Conservation (phyloP, 2,888 invertebrate species). For the Lycaena phlaeas region DNA sequence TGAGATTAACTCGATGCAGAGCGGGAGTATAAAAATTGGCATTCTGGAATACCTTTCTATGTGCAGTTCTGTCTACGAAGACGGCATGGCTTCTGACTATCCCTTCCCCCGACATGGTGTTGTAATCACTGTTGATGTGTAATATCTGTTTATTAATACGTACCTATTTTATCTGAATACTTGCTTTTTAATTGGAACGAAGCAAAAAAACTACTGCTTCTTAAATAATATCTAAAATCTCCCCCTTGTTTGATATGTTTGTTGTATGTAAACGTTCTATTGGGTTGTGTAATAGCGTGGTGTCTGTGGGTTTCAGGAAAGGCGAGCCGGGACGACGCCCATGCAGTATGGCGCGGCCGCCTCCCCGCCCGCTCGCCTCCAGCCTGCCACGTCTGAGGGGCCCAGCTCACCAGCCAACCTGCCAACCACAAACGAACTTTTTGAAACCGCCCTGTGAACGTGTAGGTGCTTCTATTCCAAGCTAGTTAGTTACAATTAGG, state of each 20-base stretch:
- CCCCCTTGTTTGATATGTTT: too few species aligned
- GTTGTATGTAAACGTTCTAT: neutral
- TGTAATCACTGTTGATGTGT: conserved; percentile 14
- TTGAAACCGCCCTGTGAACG: conserved; percentile 9
- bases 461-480: conserved; percentile 18
- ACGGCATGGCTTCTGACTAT: conserved; percentile 21
- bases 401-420: conserved; percentile 17
- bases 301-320: conserved; percentile 32
- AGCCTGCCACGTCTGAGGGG: conserved; percentile 48
- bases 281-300: neutral
- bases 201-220: too few species aligned
- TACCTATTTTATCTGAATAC: neutral
- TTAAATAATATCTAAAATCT: neutral
- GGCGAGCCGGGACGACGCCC: conserved; percentile 44
- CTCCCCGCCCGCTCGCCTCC: conserved; percentile 53
- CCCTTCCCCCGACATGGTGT: conserved; percentile 18
- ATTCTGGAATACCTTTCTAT: conserved; percentile 10
- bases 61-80: conserved; percentile 16
- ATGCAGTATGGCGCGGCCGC: conserved; percentile 47
- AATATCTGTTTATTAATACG: conserved; percentile 13
- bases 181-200: too few species aligned
- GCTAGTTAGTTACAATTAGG: conserved; percentile 17
- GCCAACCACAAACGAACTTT: conserved; percentile 14
- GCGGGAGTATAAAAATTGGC: conserved; percentile 18
- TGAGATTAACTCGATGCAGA: conserved; percentile 12